Evolutionary conservation across 2,113 vertebrate genomes (phyloP), one percentile per base, ranked within the genome.

Genomic region (Tylochromis polylepis): DNA sequence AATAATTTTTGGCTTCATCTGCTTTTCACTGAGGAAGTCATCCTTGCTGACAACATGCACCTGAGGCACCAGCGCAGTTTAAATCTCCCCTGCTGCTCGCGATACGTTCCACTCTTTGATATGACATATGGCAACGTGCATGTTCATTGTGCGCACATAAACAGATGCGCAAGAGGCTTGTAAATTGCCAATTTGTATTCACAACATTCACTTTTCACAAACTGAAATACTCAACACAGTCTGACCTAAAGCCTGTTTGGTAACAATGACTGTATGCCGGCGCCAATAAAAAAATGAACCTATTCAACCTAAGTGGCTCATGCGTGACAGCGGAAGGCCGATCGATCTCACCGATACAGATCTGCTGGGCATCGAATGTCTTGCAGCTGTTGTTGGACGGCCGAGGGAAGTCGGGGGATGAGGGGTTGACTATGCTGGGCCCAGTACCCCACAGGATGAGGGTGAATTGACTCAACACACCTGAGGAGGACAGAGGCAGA

Each of bases 341-440:
- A n/a, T 29, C 11, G 20, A 56, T 96, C 98, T 98, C 92, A 99
- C 99, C 99, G 84, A 99, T 98, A 0, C 99, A 99, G 89, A 99
- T 97, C 96, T 99, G 98, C 94, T 98, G 97, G 11, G 97, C 95
- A 0, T 98, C 97, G 41, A 98, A 97, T 2, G 97, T 99, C 95
- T 98, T 99, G 96, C 98, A 99, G 95, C 98, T 98, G 2, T 96
- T 98, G 95, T 97, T 98, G 89, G 98, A 98, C 1, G 98, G 95
- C 20, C 97, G 95, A 36, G 96, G 94, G 85, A 98, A 97, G 78
- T 97, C 95, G 5, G 94, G 93, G 1, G 96, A 95, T 8, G 96
- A 95, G 9, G 97, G 96, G 93, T 95, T 96, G 79, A 95, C 22
- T 29, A 90, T 89, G 72, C 91, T 95, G 0, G 97, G 90, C 34